A percentile compares a stretch with the other conserved stretches of the same genome.
phyloP scores from a whole-genome alignment of 1,140 invertebrate species.

The Meloidogyne exigua region DNA sequence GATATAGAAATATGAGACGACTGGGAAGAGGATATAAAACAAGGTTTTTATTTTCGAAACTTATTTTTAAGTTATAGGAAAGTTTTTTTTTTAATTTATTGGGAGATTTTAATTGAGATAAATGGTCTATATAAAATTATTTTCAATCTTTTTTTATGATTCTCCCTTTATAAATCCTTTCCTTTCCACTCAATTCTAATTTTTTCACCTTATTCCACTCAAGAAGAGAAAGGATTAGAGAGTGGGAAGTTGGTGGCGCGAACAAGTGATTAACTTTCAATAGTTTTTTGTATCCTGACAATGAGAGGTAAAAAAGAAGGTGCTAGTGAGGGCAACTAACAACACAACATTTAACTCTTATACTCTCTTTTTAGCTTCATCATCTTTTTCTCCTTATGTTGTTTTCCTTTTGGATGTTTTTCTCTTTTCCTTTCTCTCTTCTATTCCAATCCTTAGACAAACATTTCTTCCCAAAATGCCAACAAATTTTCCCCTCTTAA shows the following conservation, averaged over 20 bases:
- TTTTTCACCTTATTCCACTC: slow-evolving; percentile 10
- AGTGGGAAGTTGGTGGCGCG: neutral
- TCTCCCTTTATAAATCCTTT: no score
- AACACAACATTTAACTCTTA: neutral
- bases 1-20: slow-evolving; percentile 8
- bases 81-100: no score
- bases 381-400: neutral
- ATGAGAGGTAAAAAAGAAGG: slow-evolving; percentile 8
- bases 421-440: neutral
- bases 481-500: neutral
- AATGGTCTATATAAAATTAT: no score
- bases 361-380: neutral
- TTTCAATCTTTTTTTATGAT: no score
- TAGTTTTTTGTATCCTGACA: neutral
- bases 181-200: neutral
- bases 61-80: no score
- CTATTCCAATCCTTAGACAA: neutral
- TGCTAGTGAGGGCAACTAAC: neutral
- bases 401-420: neutral
- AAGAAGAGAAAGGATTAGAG: neutral
- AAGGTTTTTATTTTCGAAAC: neutral
- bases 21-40: neutral
- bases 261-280: neutral
- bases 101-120: no score
- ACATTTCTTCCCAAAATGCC: neutral